Conservation (phyloP, 2,113 vertebrate genomes). For the Pluvianellus socialis region DNA sequence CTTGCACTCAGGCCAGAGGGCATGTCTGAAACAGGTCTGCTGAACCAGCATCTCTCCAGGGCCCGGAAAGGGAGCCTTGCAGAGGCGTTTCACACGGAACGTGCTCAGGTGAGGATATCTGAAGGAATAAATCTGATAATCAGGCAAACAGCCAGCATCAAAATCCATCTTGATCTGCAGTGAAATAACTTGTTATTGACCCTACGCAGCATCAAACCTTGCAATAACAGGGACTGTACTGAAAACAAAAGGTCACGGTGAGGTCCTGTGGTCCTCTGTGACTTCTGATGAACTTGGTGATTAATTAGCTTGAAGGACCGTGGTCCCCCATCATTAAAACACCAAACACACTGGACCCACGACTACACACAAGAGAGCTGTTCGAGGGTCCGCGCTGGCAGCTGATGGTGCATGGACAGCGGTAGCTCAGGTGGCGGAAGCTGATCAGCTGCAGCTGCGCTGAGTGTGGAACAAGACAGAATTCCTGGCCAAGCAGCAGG, state of each 20-base stretch:
- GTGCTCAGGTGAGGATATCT: not conserved
- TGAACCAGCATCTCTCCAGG: not conserved
- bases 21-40: not conserved
- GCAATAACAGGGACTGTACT: not conserved
- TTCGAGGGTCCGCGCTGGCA: not conserved
- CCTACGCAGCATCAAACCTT: not conserved
- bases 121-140: not conserved
- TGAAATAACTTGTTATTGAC: not conserved
- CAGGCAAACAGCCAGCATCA: not conserved
- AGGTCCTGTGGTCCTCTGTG: not conserved
- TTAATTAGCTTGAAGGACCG: accelerated
- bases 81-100: not conserved
- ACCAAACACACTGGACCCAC: not conserved
- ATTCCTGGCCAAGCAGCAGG: not conserved
- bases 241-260: not conserved
- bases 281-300: not conserved
- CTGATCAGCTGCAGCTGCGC: not conserved
- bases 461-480: not conserved
- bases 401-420: not conserved
- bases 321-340: not conserved
- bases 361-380: not conserved
- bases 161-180: not conserved
- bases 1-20: not conserved
- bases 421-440: not conserved
- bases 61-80: not conserved